Evolutionary conservation across 30 jellyfish, hydroid and myxozoan species (phyloP), one percentile per base, ranked within the genome.

Genomic region (Turritopsis rubra): DNA sequence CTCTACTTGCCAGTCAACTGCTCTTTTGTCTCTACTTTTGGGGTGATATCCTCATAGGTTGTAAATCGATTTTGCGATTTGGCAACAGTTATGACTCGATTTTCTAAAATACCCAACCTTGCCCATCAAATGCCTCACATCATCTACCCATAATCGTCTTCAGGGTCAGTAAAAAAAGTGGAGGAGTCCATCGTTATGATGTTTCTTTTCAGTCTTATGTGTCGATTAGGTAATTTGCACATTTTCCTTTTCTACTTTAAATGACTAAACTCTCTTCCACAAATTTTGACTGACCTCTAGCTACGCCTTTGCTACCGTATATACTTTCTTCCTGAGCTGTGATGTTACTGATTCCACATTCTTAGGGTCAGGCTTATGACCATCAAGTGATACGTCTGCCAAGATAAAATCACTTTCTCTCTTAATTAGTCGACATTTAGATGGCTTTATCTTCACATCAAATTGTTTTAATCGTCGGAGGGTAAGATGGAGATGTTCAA

Each of bases 341-440:
- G 73, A 60, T 60, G 73, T 29, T 21, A 30, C 65, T 17, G 29
- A 74, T 29, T 76, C 84, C 19, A 41, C n/a, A 29, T 76, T 26
- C 24, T 76, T 76, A 20, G 84, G 84, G 24, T 76, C 84, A 16
- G 84, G 84, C 24, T 25, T 26, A 30, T 76, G 41, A 18, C 84
- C 79, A 25, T 76, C 78, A 21, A 77, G 79, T 19, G 84, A 76
- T 18, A 76, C 84, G 19, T 23, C 20, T n/a, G 21, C 79, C 20
- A 28, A 21, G 19, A 60, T 21, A 23, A 0, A 60, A 18, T 0
- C 19, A 18, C 21, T 27, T 72, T 72, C 0, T 72, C 54, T 21
- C 28, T 27, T 72, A 24, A 72, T 18, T 30, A 72, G 54, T 18
- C 24, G 0, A 24, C 81, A 72, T 72, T 72, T 72, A 22, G 28